Conservation (phyloP, 1,140 invertebrate species). For the Drosophila sucinea region DNA sequence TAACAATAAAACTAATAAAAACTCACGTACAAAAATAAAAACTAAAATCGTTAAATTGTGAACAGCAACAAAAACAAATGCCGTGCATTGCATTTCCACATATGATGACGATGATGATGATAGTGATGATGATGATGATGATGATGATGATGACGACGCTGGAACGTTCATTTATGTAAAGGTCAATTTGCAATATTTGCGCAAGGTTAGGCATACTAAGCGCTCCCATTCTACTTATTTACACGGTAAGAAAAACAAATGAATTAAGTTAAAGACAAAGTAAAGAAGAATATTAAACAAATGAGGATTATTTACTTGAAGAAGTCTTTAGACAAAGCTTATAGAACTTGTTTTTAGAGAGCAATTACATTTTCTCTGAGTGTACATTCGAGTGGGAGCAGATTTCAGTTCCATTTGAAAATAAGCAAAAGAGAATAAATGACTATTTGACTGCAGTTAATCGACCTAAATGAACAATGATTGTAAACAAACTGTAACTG, state of each 20-base stretch:
- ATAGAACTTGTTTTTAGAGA: no score
- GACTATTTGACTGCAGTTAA: constrained; percentile 23
- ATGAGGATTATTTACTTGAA: no score
- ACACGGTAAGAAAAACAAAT: not conserved
- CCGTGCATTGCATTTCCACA: constrained; percentile 53
- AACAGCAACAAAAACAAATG: constrained; percentile 34
- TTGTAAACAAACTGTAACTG: constrained; percentile 37
- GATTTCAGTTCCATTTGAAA: not conserved
- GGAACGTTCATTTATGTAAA: constrained; percentile 73
- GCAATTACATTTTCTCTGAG: no score
- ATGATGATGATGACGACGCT: constrained; percentile 17
- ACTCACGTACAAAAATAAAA: constrained; percentile 35
- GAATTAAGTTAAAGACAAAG: not conserved
- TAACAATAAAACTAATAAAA: constrained; percentile 26
- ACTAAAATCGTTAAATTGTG: constrained; percentile 55
- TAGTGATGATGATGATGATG: not conserved
- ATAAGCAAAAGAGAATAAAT: not conserved
- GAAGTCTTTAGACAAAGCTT: not conserved
- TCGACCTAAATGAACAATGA: constrained; percentile 45
- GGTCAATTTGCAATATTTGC: constrained; percentile 77
- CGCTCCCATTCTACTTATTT: constrained; percentile 3
- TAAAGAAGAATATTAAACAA: not conserved
- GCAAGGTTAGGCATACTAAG: constrained; percentile 68
- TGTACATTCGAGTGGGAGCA: not conserved
- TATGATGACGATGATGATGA: constrained; percentile 42